Base-by-base conservation (phyloP, 2,888 invertebrate species). In the Scaptomyza parva region DNA sequence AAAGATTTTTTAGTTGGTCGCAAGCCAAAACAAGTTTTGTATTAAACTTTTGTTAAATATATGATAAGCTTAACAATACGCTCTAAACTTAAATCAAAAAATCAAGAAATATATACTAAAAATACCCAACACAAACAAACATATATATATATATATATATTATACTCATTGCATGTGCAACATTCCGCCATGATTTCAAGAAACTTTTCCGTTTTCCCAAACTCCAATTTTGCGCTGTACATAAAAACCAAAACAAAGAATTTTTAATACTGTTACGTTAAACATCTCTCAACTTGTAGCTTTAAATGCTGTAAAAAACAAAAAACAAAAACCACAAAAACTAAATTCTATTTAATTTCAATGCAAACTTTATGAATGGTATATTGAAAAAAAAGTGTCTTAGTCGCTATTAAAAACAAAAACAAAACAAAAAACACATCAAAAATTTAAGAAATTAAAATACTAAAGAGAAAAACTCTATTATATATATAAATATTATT, bases 271-370 rank as follows among this genome's bases (percentile, higher is more conserved):
- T 65, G 44, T 47, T 37, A 60, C 51, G 60, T 68, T 55, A 59
- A 65, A 69, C 83, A 82, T 81, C 87, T 81, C 87, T 85, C 82
- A 84, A 75, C 75, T 58, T 72, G 67, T 85, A 88, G 88, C 88
- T 88, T 88, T 88, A 84, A 84, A 87, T 45, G 65, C 68, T 85
- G 76, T 81, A 87, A 81, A 64, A 63, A 59, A 51, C 58, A 3
- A 1, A 61, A 54, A n/a, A n/a, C n/a, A n/a, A n/a, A n/a, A n/a
- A n/a, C n/a, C n/a, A n/a, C 50, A 52, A 50, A 43, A 47, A 63
- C 28, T 53, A 64, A 67, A 64, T 62, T 60, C 18, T 48, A 54
- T 47, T 22, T 62, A 69, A 66, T 61, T 69, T 64, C 47, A 63
- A 63, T 41, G 68, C 63, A 58, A 76, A 68, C 64, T 66, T 73